Conservation (phyloP, 2,113 vertebrate species). For the Oncorhynchus tshawytscha region DNA sequence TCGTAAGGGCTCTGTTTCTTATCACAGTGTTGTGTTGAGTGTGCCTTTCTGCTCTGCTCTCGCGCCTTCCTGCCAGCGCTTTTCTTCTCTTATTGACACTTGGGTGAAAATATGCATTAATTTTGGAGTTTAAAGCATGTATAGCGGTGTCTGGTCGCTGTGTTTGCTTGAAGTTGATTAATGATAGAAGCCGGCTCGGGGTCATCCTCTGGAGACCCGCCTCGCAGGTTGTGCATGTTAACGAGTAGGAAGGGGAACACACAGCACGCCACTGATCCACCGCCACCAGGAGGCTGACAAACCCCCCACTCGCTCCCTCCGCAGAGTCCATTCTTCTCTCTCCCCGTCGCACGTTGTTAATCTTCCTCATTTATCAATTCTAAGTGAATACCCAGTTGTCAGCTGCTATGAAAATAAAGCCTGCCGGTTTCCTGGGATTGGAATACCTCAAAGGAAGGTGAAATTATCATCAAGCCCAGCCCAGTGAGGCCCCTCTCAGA, state of each 20-base stretch:
- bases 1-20: constrained; percentile 91
- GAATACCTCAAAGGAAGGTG: constrained; percentile 67
- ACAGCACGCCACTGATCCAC: constrained; percentile 78
- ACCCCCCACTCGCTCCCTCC: constrained; percentile 31
- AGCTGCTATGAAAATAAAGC: constrained; percentile 70
- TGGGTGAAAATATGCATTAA: constrained; percentile 96
- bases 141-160: constrained; percentile 91
- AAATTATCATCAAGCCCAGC: constrained; percentile 57
- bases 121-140: constrained; percentile 92
- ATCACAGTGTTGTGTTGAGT: constrained; percentile 90
- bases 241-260: constrained; percentile 89
- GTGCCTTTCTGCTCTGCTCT: constrained; percentile 76
- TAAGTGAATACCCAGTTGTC: constrained; percentile 75
- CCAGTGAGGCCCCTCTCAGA: constrained; percentile 43
- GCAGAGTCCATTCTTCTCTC: constrained; percentile 71
- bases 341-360: constrained; percentile 77
- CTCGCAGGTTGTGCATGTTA: constrained; percentile 98
- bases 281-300: constrained; percentile 78
- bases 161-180: constrained; percentile 99
- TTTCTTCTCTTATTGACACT: constrained; percentile 98
- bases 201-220: constrained; percentile 95
- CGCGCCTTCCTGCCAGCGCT: constrained; percentile 88
- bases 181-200: constrained; percentile 95
- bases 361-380: constrained; percentile 83
- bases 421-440: constrained; percentile 62